These are phyloP conservation scores for Phalanger gymnotis DNA, from an alignment of 2,797 vertebrate species.

Conservation along the genomic window DNA sequence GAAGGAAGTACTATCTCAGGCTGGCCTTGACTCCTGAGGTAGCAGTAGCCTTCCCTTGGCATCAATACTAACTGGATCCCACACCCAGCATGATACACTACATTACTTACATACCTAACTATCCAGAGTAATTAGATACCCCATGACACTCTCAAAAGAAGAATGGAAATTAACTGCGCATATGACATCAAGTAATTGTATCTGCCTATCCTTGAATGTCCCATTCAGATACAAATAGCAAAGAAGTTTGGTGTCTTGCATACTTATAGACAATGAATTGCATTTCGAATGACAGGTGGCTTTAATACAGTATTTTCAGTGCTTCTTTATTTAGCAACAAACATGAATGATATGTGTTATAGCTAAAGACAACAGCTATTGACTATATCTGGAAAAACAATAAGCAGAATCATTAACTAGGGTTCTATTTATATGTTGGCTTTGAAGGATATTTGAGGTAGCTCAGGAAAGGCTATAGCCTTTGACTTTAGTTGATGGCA, in stretches of 20 bases:
- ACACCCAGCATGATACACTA: background rate
- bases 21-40: background rate
- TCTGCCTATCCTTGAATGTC: slow-evolving; percentile 5
- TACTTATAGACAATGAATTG: slow-evolving; percentile 10
- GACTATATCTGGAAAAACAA: background rate
- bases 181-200: background rate
- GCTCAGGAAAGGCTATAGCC: background rate
- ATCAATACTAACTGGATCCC: slow-evolving; percentile 6
- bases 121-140: slow-evolving; percentile 20
- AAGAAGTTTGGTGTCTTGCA: background rate
- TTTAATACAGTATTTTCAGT: slow-evolving; percentile 15
- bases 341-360: slow-evolving; percentile 16
- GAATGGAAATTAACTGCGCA: slow-evolving; percentile 31
- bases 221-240: background rate
- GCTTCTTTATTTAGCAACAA: background rate
- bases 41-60: background rate
- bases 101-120: slow-evolving; percentile 19
- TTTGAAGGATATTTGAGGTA: background rate
- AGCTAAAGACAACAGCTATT: background rate
- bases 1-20: background rate
- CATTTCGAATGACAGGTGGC: background rate
- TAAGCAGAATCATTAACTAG: background rate
- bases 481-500: background rate
- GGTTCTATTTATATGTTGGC: background rate
- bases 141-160: slow-evolving; percentile 5